Conservation (phyloP, 2,113 vertebrate species). For the Vombatus ursinus region DNA sequence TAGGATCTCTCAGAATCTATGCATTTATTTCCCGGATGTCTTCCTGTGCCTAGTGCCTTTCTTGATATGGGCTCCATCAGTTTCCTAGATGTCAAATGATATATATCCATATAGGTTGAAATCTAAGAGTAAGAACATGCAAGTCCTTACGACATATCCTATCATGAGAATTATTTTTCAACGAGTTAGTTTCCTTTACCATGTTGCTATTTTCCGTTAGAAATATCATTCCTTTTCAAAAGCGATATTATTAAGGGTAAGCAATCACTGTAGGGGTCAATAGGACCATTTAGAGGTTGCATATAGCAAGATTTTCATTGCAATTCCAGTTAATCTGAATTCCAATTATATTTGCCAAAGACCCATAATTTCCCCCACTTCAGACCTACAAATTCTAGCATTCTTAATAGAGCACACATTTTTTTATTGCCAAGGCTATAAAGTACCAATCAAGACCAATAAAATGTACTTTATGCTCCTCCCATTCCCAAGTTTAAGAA, state of each 20-base stretch:
- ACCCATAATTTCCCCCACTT: not conserved
- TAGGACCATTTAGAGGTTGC: not conserved
- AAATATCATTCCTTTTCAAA: slow-evolving; percentile 59
- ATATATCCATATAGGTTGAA: slow-evolving; percentile 57
- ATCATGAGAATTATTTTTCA: slow-evolving; percentile 49
- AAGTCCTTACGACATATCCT: slow-evolving; percentile 38
- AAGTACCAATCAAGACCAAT: not conserved
- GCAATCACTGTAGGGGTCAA: slow-evolving; percentile 32
- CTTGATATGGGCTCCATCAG: slow-evolving; percentile 62
- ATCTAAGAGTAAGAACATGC: slow-evolving; percentile 58
- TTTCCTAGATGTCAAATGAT: slow-evolving; percentile 63
- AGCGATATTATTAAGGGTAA: slow-evolving; percentile 9
- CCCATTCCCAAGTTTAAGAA: not conserved
- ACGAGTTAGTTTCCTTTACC: slow-evolving; percentile 17
- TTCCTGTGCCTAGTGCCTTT: slow-evolving; percentile 53
- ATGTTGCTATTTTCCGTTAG: not conserved
- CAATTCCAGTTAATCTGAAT: not conserved
- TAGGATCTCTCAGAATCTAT: accelerated
- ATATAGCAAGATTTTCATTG: not conserved
- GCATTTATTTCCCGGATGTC: slow-evolving; percentile 26
- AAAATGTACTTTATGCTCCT: not conserved
- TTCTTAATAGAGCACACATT: not conserved
- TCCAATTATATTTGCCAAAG: not conserved
- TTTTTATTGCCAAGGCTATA: not conserved
- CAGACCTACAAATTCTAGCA: not conserved